phyloP scores from a whole-genome alignment of 2,797 vertebrate species.

The Pelochelys cantorii region DNA sequence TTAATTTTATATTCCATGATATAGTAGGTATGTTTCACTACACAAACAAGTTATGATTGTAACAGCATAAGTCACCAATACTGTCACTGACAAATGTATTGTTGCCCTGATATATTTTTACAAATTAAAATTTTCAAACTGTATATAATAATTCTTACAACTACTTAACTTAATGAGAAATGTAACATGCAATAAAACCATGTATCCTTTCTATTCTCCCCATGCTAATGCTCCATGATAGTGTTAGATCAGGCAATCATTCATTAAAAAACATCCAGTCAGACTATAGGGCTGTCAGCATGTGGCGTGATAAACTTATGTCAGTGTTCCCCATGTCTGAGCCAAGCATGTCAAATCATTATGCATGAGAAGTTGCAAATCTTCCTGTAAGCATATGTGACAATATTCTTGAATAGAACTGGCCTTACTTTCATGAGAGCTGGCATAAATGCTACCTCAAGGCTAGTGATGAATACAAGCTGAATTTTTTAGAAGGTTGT shows the following conservation, averaged over 20 bases:
- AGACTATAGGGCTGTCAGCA: background rate
- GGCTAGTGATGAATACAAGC: background rate
- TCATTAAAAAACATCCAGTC: background rate
- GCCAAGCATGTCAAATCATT: background rate
- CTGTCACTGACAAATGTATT: background rate
- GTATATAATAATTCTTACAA: background rate
- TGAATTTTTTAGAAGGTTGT: background rate
- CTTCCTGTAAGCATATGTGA: background rate
- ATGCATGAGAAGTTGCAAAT: background rate
- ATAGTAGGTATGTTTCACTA: background rate
- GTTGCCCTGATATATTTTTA: background rate
- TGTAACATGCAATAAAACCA: background rate
- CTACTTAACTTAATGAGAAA: background rate
- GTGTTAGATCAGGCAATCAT: background rate
- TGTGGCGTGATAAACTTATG: background rate
- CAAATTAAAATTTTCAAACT: background rate
- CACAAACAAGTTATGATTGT: background rate
- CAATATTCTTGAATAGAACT: background rate
- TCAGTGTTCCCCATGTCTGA: background rate
- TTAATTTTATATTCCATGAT: background rate
- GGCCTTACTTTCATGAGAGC: background rate
- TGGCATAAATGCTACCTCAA: background rate
- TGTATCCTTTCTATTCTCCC: background rate
- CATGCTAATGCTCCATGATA: background rate
- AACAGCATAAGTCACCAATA: background rate